Evolutionary conservation across 2,797 vertebrate species (phyloP), one percentile per base, ranked within the genome.

Genomic region (Hoplostethus mediterraneus): DNA sequence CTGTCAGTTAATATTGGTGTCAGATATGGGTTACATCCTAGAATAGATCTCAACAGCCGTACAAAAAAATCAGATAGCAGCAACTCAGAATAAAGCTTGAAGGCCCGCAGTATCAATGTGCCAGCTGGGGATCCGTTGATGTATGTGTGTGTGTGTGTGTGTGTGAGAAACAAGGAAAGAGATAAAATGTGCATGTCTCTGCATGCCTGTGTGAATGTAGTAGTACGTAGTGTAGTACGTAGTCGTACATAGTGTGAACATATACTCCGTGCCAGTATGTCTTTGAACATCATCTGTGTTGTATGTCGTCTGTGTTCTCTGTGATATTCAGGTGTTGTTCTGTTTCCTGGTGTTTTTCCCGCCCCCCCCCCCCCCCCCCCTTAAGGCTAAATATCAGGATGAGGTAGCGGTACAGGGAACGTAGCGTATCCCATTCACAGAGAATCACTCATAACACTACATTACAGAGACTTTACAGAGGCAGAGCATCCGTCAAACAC

Each of bases 401-500:
- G 65, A 76, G 73, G 82, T 73, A 40, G 70, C 2, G 33, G 58
- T 13, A 58, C 38, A 42, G 36, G 33, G 40, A 67, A 56, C 59
- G 73, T 49, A 6, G 64, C 74, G 59, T 42, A 54, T 82, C 76
- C 59, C 68, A 8, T 2, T 88, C 80, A 82, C 65, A 75, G 63
- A 60, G 67, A 66, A 64, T 71, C 51, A 36, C 49, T 28, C 6
- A 31, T 6, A 31, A 30, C 1, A 71, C 25, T 17, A 75, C 65
- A 75, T 77, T 64, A 80, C 48, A 31, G 16, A 64, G 79, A 73
- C 45, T 71, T 77, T 68, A 73, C 70, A 63, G 60, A 59, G 67
- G 63, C 68, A 60, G 36, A 58, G 63, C 62, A 13, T 40, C 63
- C 69, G 78, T 82, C 76, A 85, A 71, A 86, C 80, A 87, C 79